Evolutionary conservation across 1,140 invertebrate species (phyloP).

Genomic region (Drosophila paulistorum): DNA sequence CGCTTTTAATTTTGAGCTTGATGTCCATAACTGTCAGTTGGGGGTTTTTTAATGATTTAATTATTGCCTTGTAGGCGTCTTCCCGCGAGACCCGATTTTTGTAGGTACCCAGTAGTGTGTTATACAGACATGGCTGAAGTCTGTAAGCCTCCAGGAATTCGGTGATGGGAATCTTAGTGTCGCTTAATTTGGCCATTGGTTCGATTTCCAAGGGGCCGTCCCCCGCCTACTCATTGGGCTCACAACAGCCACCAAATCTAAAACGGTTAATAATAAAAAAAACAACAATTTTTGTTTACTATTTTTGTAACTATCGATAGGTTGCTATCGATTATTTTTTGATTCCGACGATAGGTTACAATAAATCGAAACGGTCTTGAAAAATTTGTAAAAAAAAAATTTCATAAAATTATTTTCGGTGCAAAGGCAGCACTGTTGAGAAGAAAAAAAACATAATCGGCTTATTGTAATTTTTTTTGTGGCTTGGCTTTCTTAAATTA

Average conservation of each 20-base stretch:
- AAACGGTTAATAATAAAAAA: not conserved
- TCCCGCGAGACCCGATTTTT: constrained; percentile 75
- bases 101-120: constrained; percentile 70
- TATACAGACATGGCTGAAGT: constrained; percentile 77
- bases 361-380: too few relatives aligned
- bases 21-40: constrained; percentile 73
- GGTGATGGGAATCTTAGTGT: constrained; percentile 68
- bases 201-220: constrained; percentile 1
- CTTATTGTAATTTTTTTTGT: too few relatives aligned
- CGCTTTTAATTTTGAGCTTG: constrained; percentile 81
- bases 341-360: too few relatives aligned
- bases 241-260: not conserved
- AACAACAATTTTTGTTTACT: constrained; percentile 5
- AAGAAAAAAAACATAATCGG: too few relatives aligned
- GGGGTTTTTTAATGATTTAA: constrained; percentile 66
- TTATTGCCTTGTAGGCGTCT: constrained; percentile 72
- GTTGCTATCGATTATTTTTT: not conserved
- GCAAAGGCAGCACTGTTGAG: too few relatives aligned
- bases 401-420: too few relatives aligned
- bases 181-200: constrained; percentile 59
- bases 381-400: too few relatives aligned
- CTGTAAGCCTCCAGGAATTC: constrained; percentile 78
- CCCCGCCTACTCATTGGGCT: not conserved
- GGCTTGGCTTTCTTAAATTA: too few relatives aligned
- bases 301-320: not conserved